Conservation (phyloP, 2,888 invertebrate genomes). For the Microctonus aethiopoides region DNA sequence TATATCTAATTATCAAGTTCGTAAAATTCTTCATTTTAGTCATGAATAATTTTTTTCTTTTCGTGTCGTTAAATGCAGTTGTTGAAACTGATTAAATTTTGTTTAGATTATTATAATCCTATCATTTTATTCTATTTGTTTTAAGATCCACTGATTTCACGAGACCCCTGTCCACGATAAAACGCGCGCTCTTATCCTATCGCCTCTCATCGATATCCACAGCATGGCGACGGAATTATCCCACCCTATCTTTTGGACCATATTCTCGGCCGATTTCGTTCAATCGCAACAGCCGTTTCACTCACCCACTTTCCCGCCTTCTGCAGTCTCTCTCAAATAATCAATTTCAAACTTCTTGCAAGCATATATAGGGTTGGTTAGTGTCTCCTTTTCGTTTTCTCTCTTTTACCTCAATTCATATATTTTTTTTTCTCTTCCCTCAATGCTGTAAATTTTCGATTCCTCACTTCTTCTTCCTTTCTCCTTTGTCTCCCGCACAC, state of each 20-base stretch:
- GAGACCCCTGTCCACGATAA: slow-evolving; percentile 26
- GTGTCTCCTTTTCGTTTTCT: background rate
- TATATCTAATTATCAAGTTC: no score
- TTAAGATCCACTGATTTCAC: slow-evolving; percentile 40
- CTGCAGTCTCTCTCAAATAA: background rate
- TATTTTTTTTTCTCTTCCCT: slow-evolving; percentile 1
- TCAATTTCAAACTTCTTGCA: slow-evolving; percentile 4
- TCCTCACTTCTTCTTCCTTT: slow-evolving; percentile 1
- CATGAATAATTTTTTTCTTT: no score
- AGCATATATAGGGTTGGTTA: background rate
- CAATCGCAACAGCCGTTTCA: slow-evolving; percentile 42
- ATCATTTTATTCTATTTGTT: slow-evolving; percentile 35
- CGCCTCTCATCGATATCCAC: slow-evolving; percentile 49
- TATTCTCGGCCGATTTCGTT: slow-evolving; percentile 54
- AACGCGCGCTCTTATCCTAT: slow-evolving; percentile 38
- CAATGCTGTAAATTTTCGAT: slow-evolving; percentile 36
- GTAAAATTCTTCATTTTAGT: no score
- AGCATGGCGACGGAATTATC: slow-evolving; percentile 55
- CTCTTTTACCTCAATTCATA: background rate
- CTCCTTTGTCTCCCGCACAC: slow-evolving; percentile 18
- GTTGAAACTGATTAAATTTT: slow-evolving; percentile 6
- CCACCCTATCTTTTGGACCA: slow-evolving; percentile 48
- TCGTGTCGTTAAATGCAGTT: no score
- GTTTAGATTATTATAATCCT: slow-evolving; percentile 28
- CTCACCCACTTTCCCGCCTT: slow-evolving; percentile 12